Base-by-base conservation (phyloP, 2,113 vertebrate species). In the Lagopus leucura region DNA sequence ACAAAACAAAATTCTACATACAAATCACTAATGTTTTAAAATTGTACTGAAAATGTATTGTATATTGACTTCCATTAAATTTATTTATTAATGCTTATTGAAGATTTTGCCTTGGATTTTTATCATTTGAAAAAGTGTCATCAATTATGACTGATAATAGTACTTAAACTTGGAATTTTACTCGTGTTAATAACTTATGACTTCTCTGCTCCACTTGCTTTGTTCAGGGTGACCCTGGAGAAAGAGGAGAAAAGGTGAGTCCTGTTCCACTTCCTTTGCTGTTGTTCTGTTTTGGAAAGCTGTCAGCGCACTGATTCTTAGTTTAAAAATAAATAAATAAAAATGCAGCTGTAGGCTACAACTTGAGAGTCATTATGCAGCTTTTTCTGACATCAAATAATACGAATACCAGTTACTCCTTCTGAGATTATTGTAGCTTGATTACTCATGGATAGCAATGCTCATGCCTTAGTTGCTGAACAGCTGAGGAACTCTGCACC, bases 221-320 rank as follows among this genome's bases (percentile, higher is more conserved):
- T 98, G 38, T 90, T 97, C 96, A 99, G 99, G 99, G 99, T 95
- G 99, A 99, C 95, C 98, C 98, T 96, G 99, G 99, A 98, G 98
- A 99, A 78, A 98, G 42, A 95, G 99, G 99, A 97, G 98, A 99
- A 98, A 99, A 99, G 99, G 99, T 99, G 97, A 99, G 96, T 34
- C 3, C 8, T 19, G 21, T 20, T 78, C 84, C 45, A 50, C 67
- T 97, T 96, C 78, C 52, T 82, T 64, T 90, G 4, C 90, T 38
- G 58, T 75, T 65, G 4, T 75, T 66, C 67, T 93, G 7, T 40
- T 82, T 65, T 64, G 32, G 32, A 38, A 66, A 60, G 50, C 12
- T 88, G 13, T 18, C 30, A 67, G 15, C 9, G 19, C 10, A 7
- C 52, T 36, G 14, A 43, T 67, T 42, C 21, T 0, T 2, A 69